Evolutionary conservation across 2,113 vertebrate genomes (phyloP).

Genomic region (Leiothrix lutea): DNA sequence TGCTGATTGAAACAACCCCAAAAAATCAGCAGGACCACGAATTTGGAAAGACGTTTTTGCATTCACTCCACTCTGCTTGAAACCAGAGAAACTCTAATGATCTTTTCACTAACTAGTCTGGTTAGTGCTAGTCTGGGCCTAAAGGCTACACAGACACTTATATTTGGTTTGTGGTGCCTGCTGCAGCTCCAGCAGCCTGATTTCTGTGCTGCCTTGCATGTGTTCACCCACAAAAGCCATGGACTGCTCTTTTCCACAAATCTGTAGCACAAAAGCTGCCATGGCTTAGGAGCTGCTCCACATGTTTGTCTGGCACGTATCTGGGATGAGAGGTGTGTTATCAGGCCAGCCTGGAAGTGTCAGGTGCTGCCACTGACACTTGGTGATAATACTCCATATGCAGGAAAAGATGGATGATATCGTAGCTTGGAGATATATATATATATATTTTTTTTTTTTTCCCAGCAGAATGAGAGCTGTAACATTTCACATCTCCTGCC

Average conservation of each 20-base stretch:
- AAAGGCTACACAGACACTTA: neutral
- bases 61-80: neutral
- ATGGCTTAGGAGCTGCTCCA: neutral
- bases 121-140: neutral
- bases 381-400: neutral
- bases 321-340: neutral
- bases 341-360: neutral
- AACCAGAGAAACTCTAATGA: neutral
- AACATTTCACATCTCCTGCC: neutral
- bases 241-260: neutral
- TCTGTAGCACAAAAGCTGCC: neutral
- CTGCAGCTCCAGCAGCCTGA: slow-evolving; percentile 14
- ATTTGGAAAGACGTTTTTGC: neutral
- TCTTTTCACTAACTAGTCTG: neutral
- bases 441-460: neutral
- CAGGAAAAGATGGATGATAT: neutral
- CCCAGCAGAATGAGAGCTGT: neutral
- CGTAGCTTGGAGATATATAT: neutral
- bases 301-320: neutral
- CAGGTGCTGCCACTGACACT: neutral
- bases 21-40: neutral
- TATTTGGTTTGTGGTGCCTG: slow-evolving; percentile 7
- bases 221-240: neutral
- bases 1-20: neutral
- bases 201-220: neutral